Evolutionary conservation across 2,797 vertebrate genomes (phyloP), one percentile per base, ranked within the genome.

Genomic region (Oreortyx pictus): DNA sequence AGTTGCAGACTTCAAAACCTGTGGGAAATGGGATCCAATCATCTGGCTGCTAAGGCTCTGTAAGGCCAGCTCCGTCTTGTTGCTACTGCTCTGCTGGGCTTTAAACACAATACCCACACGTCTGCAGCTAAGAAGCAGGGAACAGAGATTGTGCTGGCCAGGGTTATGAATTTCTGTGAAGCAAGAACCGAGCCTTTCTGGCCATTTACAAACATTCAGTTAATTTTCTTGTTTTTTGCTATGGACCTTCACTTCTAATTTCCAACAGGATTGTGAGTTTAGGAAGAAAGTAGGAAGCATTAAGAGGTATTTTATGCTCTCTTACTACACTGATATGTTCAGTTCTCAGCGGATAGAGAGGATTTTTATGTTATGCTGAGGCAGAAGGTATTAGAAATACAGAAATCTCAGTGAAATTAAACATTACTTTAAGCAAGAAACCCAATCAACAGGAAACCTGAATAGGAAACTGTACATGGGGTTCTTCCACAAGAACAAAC

Each of bases 31-130:
- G 39, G 50, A 90, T 92, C 93, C 95, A 94, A 95, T 96, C 96
- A 94, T 90, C 80, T 7, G 50, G 46, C 91, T 72, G 33, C 86
- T 87, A 5, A 25, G 16, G 90, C 96, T 93, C 96, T 95, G 93
- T 79, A 97, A 95, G 96, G 97, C 95, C 96, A 97, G 90, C 89
- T 96, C 96, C 95, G 96, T 94, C 95, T 95, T 93, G 91, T 89
- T 88, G 93, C 96, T 95, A 74, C 93, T 97, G 95, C 96, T 92
- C 94, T 95, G 91, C 8, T 96, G 96, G 92, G 96, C 95, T 96
- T 96, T 95, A 73, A 97, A 94, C 85, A 85, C 92, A 91, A 96
- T 64, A 77, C n/a, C 87, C 81, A 74, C 86, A 94, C 50, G 65
- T 59, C 77, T 35, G 73, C 4, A 5, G 73, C 65, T 61, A 88